Percentiles rank a stretch among this genome's conserved stretches.
Conservation (phyloP, 1,140 invertebrate species). For the Eciton burchellii region DNA sequence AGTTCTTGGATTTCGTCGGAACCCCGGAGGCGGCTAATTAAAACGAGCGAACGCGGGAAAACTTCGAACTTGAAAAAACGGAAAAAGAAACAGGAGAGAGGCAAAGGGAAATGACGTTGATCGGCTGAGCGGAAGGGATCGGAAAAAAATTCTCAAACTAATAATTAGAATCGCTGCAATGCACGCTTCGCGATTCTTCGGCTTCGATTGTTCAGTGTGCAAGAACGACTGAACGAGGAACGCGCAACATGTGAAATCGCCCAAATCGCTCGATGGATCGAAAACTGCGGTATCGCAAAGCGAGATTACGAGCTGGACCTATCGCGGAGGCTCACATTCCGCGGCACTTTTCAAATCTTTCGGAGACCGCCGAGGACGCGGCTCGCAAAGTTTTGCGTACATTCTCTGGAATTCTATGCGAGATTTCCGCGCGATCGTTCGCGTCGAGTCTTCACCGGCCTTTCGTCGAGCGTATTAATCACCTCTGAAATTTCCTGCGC, state of each 20-base stretch:
- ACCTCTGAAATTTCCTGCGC: slow-evolving; percentile 40
- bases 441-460: not conserved
- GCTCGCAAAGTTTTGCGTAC: slow-evolving; percentile 16
- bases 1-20: not conserved
- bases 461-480: slow-evolving; percentile 46
- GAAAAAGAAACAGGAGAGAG: too few relatives aligned
- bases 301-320: not conserved
- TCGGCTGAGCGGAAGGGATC: not conserved
- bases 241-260: too few relatives aligned
- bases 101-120: not conserved
- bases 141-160: not conserved
- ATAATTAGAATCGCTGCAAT: not conserved
- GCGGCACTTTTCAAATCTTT: slow-evolving; percentile 21
- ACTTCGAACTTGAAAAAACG: not conserved
- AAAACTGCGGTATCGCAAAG: too few relatives aligned
- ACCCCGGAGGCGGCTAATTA: not conserved
- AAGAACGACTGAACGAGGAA: too few relatives aligned
- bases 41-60: slow-evolving; percentile 14
- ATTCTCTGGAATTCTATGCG: slow-evolving; percentile 39
- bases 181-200: not conserved
- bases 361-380: not conserved
- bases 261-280: too few relatives aligned
- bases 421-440: slow-evolving; percentile 40
- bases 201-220: too few relatives aligned
- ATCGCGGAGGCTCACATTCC: slow-evolving; percentile 2